Conservation (phyloP, 1,140 invertebrate genomes). For the Magallana ariakensis region DNA sequence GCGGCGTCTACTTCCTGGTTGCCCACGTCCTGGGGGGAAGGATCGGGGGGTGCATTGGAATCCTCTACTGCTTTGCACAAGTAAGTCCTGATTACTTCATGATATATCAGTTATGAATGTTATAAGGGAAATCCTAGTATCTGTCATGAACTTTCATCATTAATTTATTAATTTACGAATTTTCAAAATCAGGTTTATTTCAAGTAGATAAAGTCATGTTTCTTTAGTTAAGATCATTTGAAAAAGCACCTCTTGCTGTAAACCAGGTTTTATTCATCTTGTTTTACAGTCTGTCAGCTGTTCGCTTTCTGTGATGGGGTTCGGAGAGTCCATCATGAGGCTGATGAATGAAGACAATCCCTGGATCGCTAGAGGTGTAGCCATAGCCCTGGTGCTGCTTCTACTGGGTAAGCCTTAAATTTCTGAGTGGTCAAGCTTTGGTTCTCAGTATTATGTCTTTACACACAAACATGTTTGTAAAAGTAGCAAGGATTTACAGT, state of each 20-base stretch:
- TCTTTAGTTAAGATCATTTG: too few species aligned
- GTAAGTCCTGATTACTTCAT: constrained; percentile 59
- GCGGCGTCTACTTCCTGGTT: constrained; percentile 96
- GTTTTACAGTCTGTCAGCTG: constrained; percentile 93
- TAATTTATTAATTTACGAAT: too few species aligned
- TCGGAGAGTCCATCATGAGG: constrained; percentile 95
- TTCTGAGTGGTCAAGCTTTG: too few species aligned
- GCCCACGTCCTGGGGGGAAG: constrained; percentile 95
- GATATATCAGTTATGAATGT: too few species aligned
- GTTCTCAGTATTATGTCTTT: too few species aligned
- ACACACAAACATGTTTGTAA: too few species aligned
- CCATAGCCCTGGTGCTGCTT: constrained; percentile 79
- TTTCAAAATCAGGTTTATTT: too few species aligned
- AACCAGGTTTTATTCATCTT: background rate
- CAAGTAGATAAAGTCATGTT: too few species aligned
- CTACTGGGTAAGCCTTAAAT: constrained; percentile 76
- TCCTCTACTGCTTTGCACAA: constrained; percentile 97
- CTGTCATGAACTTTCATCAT: too few species aligned
- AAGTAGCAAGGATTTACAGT: too few species aligned
- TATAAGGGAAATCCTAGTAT: too few species aligned
- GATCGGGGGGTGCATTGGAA: constrained; percentile 93
- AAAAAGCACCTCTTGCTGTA: too few species aligned
- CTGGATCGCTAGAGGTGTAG: constrained; percentile 83
- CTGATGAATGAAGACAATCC: constrained; percentile 85
- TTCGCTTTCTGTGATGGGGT: constrained; percentile 95